Conservation (phyloP, 2,888 invertebrate species). For the Eucera pruinosa region DNA sequence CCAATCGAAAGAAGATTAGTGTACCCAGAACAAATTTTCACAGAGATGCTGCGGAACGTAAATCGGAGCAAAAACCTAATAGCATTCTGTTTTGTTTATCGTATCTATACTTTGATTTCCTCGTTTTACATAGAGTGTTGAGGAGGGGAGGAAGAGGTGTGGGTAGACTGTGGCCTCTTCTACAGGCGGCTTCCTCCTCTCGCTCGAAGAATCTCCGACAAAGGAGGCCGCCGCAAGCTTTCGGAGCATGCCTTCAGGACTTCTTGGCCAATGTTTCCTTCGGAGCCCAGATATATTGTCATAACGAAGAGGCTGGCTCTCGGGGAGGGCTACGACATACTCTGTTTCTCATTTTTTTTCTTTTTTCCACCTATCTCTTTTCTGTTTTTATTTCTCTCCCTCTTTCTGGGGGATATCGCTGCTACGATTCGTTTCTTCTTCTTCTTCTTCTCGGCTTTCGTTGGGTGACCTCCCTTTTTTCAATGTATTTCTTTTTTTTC, state of each 20-base stretch:
- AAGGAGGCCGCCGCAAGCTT: conserved; percentile 77
- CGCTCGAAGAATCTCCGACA: conserved; percentile 82
- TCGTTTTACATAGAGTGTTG: conserved; percentile 61
- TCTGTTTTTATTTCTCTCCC: conserved; percentile 3
- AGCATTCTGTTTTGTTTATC: conserved; percentile 69
- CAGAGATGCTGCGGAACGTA: neutral
- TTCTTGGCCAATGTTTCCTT: conserved; percentile 75
- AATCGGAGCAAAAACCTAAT: conserved; percentile 66
- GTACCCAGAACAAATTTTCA: conserved; percentile 2
- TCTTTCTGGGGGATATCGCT: conserved; percentile 4
- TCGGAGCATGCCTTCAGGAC: conserved; percentile 72
- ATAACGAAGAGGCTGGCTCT: conserved; percentile 64
- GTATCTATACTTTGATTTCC: conserved; percentile 37
- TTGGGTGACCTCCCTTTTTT: conserved; percentile 33
- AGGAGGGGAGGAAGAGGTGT: neutral
- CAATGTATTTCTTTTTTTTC: conserved; percentile 49
- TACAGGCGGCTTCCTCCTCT: conserved; percentile 63
- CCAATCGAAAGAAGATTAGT: neutral
- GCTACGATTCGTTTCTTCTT: neutral
- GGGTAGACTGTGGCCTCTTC: conserved; percentile 39
- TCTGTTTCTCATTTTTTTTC: conserved; percentile 42
- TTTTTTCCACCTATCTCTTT: neutral
- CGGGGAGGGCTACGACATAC: conserved; percentile 47
- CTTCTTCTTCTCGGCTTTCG: conserved; percentile 11
- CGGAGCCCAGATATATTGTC: conserved; percentile 71